Evolutionary conservation across 2,797 vertebrate genomes (phyloP).

Genomic region (Aldrovandia affinis): DNA sequence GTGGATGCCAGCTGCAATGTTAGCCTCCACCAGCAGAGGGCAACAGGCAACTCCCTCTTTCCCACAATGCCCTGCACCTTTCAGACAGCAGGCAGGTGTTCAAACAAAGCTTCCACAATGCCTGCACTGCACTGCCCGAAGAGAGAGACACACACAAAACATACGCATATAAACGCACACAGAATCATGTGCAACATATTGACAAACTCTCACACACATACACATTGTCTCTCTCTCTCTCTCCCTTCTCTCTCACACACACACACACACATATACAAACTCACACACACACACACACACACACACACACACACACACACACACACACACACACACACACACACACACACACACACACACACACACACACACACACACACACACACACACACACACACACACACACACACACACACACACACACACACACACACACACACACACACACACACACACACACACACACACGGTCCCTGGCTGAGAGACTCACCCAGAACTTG

Average conservation of each 20-base stretch:
- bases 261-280: background rate
- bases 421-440: background rate
- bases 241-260: no score
- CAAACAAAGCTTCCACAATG: slow-evolving; percentile 37
- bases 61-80: slow-evolving; percentile 35
- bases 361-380: background rate
- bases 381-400: background rate
- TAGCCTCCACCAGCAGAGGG: slow-evolving; percentile 34
- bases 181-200: background rate
- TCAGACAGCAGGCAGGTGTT: slow-evolving; percentile 34
- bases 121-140: background rate
- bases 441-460: background rate
- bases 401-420: background rate
- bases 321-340: background rate
- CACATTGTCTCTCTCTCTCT: background rate
- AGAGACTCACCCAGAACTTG: slow-evolving; percentile 95
- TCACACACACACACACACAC: background rate
- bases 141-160: slow-evolving; percentile 14
- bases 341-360: slow-evolving; percentile 7
- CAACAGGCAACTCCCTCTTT: slow-evolving; percentile 25
- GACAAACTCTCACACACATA: background rate
- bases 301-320: background rate
- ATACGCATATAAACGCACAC: background rate
- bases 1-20: slow-evolving; percentile 15
- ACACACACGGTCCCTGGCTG: background rate